phyloP scores from a whole-genome alignment of 2,113 vertebrate genomes.

The Rhodinocichla rosea region DNA sequence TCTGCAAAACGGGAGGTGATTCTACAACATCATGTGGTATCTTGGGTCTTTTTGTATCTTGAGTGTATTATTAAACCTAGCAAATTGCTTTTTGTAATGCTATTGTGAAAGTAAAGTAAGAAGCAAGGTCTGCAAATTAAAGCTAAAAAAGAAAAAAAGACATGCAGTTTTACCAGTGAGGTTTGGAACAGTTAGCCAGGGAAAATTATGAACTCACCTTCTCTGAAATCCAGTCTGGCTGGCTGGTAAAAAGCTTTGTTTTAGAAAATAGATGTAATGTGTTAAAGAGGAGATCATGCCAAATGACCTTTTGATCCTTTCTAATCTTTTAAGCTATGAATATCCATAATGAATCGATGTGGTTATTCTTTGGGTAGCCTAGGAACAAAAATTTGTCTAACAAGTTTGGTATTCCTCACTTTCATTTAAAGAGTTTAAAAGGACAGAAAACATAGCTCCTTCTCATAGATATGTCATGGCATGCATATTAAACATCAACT shows the following conservation, averaged over 20 bases:
- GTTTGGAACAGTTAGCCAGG: not conserved
- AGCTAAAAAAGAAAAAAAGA: not conserved
- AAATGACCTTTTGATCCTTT: not conserved
- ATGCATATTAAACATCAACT: not conserved
- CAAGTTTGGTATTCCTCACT: not conserved
- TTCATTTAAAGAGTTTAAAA: not conserved
- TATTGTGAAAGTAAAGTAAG: not conserved
- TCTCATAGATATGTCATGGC: not conserved
- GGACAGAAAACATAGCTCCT: not conserved
- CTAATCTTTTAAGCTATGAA: not conserved
- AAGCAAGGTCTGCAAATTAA: not conserved
- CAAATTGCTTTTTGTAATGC: not conserved
- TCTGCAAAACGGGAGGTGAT: not conserved
- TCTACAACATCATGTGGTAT: not conserved
- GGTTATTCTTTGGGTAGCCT: not conserved
- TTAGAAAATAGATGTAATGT: not conserved
- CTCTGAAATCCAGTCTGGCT: not conserved
- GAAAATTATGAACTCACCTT: fast-evolving
- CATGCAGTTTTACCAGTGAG: not conserved
- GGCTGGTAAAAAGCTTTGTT: not conserved
- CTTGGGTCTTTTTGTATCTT: not conserved
- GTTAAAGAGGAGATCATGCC: not conserved
- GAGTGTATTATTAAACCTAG: not conserved
- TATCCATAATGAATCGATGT: not conserved
- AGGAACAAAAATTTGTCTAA: not conserved